Percentiles rank a stretch among this genome's conserved stretches.
Evolutionary conservation across 1,140 invertebrate species (phyloP).

Genomic region (Trialeurodes vaporariorum): DNA sequence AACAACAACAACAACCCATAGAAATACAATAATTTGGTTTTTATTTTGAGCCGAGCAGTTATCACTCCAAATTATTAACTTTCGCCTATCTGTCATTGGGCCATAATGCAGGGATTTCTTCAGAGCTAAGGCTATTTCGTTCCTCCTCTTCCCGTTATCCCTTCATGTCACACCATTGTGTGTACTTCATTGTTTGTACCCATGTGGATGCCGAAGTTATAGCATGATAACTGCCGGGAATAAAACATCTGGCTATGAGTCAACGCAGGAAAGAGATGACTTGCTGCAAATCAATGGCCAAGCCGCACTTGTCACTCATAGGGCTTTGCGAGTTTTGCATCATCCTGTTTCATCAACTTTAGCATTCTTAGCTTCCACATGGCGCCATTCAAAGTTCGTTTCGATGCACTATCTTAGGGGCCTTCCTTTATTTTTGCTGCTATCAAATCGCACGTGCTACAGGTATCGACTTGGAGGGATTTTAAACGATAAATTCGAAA

Average conservation of each 20-base stretch:
- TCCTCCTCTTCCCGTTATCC: conserved; percentile 16
- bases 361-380: too few relatives aligned
- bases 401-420: too few relatives aligned
- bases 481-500: too few relatives aligned
- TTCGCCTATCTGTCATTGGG: conserved; percentile 8
- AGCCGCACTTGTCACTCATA: conserved; percentile 10
- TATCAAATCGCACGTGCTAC: too few relatives aligned
- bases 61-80: conserved; percentile 19
- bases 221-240: conserved; percentile 18
- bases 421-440: too few relatives aligned
- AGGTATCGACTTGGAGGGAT: too few relatives aligned
- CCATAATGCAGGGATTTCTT: conserved; percentile 8
- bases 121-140: conserved; percentile 20
- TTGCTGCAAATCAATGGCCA: conserved; percentile 21
- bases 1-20: too few relatives aligned
- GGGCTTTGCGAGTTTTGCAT: too few relatives aligned
- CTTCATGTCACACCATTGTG: conserved; percentile 20
- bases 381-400: too few relatives aligned
- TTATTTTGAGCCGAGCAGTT: conserved; percentile 22
- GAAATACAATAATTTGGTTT: conserved; percentile 21
- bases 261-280: conserved; percentile 21
- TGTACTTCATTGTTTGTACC: conserved; percentile 15
- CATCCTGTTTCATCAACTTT: too few relatives aligned
- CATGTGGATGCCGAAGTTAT: conserved; percentile 20
- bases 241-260: conserved; percentile 24